phyloP scores from a whole-genome alignment of 2,888 invertebrate genomes.

The Chromoteleia sp. region DNA sequence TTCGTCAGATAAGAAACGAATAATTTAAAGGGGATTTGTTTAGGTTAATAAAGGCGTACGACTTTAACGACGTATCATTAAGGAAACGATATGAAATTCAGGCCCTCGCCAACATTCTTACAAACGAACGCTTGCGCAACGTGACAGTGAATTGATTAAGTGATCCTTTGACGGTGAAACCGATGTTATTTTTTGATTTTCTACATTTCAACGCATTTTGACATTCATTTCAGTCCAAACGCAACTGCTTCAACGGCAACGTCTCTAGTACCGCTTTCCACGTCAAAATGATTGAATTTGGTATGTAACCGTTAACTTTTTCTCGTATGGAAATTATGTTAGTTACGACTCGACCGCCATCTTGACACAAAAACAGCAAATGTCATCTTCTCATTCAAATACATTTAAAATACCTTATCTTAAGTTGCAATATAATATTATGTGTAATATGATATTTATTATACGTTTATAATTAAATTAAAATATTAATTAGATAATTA shows the following conservation, averaged over 20 bases:
- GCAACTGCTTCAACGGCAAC: not conserved
- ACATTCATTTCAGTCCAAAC: not conserved
- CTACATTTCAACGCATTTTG: not conserved
- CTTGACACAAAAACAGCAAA: slow-evolving; percentile 15
- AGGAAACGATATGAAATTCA: slow-evolving; percentile 17
- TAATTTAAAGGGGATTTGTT: too few species aligned
- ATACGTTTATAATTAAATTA: not conserved
- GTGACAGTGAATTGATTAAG: slow-evolving; percentile 35
- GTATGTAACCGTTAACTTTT: slow-evolving; percentile 29
- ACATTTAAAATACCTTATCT: not conserved
- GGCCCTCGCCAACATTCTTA: slow-evolving; percentile 18
- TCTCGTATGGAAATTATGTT: not conserved
- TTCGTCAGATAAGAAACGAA: too few species aligned
- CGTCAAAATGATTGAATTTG: slow-evolving; percentile 15
- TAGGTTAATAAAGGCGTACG: slow-evolving; percentile 23
- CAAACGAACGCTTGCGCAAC: slow-evolving; percentile 54
- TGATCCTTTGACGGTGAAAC: slow-evolving; percentile 17
- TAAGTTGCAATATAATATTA: too few species aligned
- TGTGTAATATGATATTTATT: too few species aligned
- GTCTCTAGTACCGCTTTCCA: not conserved
- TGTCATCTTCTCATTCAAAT: not conserved
- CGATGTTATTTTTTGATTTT: slow-evolving; percentile 4
- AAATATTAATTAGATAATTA: not conserved
- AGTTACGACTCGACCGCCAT: slow-evolving; percentile 12
- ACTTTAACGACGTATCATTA: slow-evolving; percentile 50